Evolutionary conservation across 2,888 invertebrate species (phyloP), one percentile per base, ranked within the genome.

Genomic region (Bursaphelenchus okinawaensis): DNA sequence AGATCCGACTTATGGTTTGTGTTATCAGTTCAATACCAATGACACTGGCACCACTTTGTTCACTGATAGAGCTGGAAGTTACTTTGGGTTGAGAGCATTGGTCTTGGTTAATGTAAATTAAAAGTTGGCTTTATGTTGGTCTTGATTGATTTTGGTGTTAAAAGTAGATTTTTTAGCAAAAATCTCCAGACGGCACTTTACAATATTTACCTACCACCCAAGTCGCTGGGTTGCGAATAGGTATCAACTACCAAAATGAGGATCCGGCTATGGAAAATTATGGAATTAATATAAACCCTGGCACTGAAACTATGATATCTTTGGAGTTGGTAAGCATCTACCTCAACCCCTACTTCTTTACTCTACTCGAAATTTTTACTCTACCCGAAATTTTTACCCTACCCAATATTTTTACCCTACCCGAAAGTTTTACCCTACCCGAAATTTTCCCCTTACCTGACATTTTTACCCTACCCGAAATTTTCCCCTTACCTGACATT

Each of bases 1-100:
- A 23, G 66, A 68, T 23, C 62, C 65, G 7, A 55, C 31, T 7
- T 66, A 65, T 50, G 68, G 66, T 9, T 52, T 31, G 23, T 68
- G 68, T 40, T 69, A 55, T 29, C 62, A 57, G 22, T 69, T 66
- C 66, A 69, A 69, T 52, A 40, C 24, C 22, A 28, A 19, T n/a
- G 50, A 66, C 52, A 59, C 60, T 1, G 60, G 31, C 28, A n/a
- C 28, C 4, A 57, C 16, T 0, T 28, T 24, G 22, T 19, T 23
- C 52, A 50, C 52, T 4, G 20, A 28, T n/a, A 59, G 67, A 8
- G 54, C 67, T n/a, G 68, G 68, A 1, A 69, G 40, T 26, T 50
- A 28, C 7, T 68, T 69, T 22, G 68, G 58, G 19, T 22, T 66
- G 7, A 65, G 66, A 40, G 29, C 64, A 16, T 23, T 27, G 24